These are phyloP conservation scores for Lanius collurio DNA, from an alignment of 2,113 vertebrate species.

Conservation along the genomic window DNA sequence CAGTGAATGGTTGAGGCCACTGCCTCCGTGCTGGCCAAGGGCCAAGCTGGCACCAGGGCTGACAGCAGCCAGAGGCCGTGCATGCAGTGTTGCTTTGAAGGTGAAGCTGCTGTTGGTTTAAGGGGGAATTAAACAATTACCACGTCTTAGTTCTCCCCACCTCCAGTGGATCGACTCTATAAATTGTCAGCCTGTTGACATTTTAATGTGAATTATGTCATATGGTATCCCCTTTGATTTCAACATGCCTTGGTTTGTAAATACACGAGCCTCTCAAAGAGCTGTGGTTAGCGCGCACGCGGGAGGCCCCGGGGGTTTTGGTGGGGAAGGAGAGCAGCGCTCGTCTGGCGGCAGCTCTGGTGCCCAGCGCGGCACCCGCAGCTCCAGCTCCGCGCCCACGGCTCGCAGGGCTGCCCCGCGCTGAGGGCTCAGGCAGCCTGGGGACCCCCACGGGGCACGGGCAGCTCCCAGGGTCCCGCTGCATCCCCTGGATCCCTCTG, in stretches of 20 bases:
- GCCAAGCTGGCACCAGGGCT: slow-evolving; percentile 71
- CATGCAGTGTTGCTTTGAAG: slow-evolving; percentile 39
- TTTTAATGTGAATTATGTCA: slow-evolving; percentile 99
- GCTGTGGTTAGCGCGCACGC: slow-evolving; percentile 94
- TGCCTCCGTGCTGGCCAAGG: slow-evolving; percentile 42
- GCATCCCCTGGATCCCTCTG: fast-evolving
- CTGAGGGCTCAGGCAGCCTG: fast-evolving
- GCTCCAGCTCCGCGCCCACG: fast-evolving
- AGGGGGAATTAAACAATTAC: slow-evolving; percentile 83
- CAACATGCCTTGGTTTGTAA: slow-evolving; percentile 98
- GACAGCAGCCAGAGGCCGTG: slow-evolving; percentile 64
- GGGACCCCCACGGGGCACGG: neutral
- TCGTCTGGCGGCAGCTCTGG: neutral
- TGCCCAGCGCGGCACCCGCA: neutral
- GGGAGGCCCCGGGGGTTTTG: slow-evolving; percentile 89
- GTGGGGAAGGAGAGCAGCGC: slow-evolving; percentile 73
- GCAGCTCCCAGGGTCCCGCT: neutral
- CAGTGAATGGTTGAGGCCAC: slow-evolving; percentile 37
- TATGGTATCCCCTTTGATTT: slow-evolving; percentile 99
- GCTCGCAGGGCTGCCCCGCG: neutral
- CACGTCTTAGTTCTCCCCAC: slow-evolving; percentile 78
- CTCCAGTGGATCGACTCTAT: slow-evolving; percentile 83
- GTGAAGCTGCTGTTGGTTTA: slow-evolving; percentile 74
- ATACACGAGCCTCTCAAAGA: slow-evolving; percentile 97
- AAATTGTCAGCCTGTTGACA: slow-evolving; percentile 94